These are phyloP conservation scores for Arvicanthis niloticus DNA, from an alignment of 2,113 vertebrate species.

Conservation along the genomic window DNA sequence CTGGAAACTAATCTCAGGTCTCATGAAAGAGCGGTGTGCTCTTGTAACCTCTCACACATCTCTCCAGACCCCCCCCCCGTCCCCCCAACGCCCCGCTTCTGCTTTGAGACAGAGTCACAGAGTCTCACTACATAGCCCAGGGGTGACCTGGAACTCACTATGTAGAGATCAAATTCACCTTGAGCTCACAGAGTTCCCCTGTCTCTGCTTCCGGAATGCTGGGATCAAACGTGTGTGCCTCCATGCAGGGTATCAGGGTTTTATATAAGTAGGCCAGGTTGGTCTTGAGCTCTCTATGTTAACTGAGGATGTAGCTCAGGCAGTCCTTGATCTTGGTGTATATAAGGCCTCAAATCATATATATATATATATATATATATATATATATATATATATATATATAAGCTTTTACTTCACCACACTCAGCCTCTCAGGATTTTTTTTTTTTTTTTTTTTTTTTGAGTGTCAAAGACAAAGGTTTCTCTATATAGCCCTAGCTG, in stretches of 20 bases:
- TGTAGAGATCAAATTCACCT: background rate
- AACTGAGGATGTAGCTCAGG: background rate
- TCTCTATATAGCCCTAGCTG: background rate
- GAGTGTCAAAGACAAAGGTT: background rate
- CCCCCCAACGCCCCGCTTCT: background rate
- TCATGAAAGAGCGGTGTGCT: background rate
- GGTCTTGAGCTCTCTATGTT: background rate
- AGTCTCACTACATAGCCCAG: background rate
- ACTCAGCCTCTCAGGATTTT: background rate
- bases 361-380: no score
- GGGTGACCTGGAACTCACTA: background rate
- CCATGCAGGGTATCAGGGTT: background rate
- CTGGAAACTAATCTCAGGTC: background rate
- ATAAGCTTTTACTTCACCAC: no score
- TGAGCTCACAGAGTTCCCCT: background rate
- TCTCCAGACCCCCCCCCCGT: background rate
- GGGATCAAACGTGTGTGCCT: background rate
- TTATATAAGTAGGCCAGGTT: background rate
- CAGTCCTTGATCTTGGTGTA: no score
- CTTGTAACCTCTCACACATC: no score
- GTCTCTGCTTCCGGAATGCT: background rate
- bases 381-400: no score
- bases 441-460: background rate
- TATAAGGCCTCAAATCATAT: no score
- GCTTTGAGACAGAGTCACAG: background rate